These are phyloP conservation scores for Ateles fusciceps DNA, from an alignment of 2,797 vertebrate genomes.

Conservation along the genomic window DNA sequence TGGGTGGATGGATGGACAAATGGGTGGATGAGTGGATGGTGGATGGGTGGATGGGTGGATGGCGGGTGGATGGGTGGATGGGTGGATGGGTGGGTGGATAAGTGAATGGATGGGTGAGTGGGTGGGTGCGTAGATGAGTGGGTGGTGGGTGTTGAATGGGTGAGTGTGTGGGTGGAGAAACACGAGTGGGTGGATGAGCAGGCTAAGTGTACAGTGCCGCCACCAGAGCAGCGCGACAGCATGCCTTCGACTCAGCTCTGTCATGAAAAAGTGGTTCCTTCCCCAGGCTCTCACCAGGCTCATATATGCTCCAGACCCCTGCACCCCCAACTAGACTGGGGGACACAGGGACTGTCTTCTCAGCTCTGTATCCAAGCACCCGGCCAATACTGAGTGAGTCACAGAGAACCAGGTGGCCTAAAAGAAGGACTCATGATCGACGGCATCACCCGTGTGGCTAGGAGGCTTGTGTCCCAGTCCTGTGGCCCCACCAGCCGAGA, in stretches of 20 bases:
- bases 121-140: neutral
- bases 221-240: neutral
- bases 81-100: too few species aligned
- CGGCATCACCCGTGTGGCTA: fast-evolving
- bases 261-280: neutral
- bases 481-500: neutral
- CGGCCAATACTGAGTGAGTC: neutral
- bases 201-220: neutral
- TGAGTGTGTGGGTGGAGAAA: too few species aligned
- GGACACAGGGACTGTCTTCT: neutral
- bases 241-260: too few species aligned
- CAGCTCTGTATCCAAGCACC: neutral
- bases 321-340: neutral
- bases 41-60: fast-evolving
- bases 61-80: neutral
- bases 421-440: neutral
- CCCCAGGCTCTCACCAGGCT: neutral
- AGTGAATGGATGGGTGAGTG: neutral
- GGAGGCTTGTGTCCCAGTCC: neutral
- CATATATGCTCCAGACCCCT: neutral
- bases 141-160: too few species aligned
- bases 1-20: fast-evolving
- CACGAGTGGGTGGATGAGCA: too few species aligned
- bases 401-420: neutral
- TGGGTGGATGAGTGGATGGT: too few species aligned